Conservation (phyloP, 2,888 invertebrate species). For the Graphium colonna region DNA sequence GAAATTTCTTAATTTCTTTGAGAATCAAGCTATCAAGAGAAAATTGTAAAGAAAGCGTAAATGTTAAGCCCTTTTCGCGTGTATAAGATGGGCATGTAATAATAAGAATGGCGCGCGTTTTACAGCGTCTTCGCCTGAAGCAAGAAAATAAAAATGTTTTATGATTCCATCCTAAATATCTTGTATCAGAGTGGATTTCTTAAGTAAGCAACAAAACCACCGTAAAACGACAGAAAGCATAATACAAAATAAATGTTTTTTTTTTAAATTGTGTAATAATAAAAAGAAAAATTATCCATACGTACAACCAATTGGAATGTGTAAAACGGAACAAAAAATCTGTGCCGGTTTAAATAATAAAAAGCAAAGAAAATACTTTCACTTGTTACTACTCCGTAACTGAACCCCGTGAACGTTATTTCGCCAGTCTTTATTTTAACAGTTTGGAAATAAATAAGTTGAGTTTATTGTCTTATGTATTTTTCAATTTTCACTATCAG, state of each 20-base stretch:
- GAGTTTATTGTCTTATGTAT: no score
- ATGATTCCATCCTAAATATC: slow-evolving; percentile 4
- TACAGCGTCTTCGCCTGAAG: slow-evolving; percentile 3
- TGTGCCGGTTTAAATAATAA: no score
- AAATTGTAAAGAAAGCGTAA: neutral
- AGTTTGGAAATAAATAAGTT: no score
- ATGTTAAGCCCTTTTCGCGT: neutral
- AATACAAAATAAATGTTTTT: slow-evolving; percentile 8
- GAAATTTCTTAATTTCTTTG: neutral
- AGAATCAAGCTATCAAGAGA: neutral
- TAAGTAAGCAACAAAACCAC: slow-evolving; percentile 3
- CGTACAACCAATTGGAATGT: no score
- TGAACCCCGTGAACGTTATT: no score
- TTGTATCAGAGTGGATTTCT: slow-evolving; percentile 5
- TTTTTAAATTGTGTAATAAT: neutral
- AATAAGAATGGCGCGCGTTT: neutral
- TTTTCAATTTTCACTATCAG: no score
- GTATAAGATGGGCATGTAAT: neutral
- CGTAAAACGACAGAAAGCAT: slow-evolving; percentile 6
- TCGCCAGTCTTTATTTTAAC: no score
- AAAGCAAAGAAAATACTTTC: no score
- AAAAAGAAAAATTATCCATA: neutral
- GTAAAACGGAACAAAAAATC: no score
- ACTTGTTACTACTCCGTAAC: no score
- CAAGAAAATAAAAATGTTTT: slow-evolving; percentile 5